Base-by-base conservation (phyloP, 92 coral and sea anemone species). In the Anthopleura xanthogrammica region DNA sequence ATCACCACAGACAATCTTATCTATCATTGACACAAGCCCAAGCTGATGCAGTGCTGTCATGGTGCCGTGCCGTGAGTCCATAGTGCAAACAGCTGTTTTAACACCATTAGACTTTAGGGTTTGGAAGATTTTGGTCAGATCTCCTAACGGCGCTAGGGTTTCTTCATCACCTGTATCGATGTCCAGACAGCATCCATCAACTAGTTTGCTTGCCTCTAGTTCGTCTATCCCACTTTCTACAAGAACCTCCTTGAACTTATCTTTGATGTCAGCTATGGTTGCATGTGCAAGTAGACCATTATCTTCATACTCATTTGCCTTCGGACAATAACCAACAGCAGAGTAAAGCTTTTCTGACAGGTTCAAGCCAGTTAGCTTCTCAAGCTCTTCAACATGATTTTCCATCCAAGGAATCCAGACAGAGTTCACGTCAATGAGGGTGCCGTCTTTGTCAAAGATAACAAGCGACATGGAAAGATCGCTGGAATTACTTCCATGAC, bases 331-430 rank as follows among this genome's bases (percentile, higher is more conserved):
- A 10, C 99, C 99, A n/a, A 96, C 95, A 36, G 92, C 91, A 16
- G 77, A 71, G 83, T 92, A 96, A 60, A 96, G 91, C 80, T 85
- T 88, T 58, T 87, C 91, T 2, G 95, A 83, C 3, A 96, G 91
- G 10, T 87, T 84, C 48, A 96, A 83, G 12, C 98, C 98, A 0
- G 98, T 92, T 43, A 54, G 60, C 19, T 85, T 80, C 77, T 96
- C 99, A 23, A 96, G 96, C 76, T 95, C 91, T 12, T 75, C 74
- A 5, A 93, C 97, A 48, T 92, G 91, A 60, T 85, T 85, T 75
- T 93, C 92, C 87, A 96, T 87, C 99, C 99, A 96, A 20, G 95
- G 97, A 20, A 93, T 85, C 99, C 99, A 96, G 40, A 95, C 98
- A 19, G 96, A 88, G 52, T 96, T 90, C 52, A 92, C 88, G 62